Conservation (phyloP, 2,888 invertebrate genomes). For the Chrysotoxum bicinctum region DNA sequence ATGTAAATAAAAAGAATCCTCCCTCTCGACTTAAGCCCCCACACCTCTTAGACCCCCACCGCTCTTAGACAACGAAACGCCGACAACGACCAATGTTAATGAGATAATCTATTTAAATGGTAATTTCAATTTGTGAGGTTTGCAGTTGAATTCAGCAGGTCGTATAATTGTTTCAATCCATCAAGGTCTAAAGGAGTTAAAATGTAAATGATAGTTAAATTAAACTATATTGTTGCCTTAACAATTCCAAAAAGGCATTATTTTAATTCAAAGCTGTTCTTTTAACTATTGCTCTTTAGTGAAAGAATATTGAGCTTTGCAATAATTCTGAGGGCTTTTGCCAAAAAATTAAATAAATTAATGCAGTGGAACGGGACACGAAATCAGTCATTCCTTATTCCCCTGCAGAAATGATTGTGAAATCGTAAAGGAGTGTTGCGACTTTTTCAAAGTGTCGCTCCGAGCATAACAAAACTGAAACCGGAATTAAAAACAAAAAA, state of each 20-base stretch:
- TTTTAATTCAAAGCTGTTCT: constrained; percentile 46
- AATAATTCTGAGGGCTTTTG: constrained; percentile 30
- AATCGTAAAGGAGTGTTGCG: background rate
- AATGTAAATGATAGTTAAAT: constrained; percentile 63
- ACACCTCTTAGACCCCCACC: background rate
- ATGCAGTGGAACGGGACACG: constrained; percentile 44
- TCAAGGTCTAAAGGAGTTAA: constrained; percentile 44
- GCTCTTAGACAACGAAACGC: background rate
- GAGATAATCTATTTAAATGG: constrained; percentile 58
- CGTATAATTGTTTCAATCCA: constrained; percentile 53
- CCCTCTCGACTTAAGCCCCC: background rate
- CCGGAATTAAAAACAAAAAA: constrained; percentile 46
- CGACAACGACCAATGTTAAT: constrained; percentile 27
- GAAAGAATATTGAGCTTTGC: background rate
- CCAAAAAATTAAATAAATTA: constrained; percentile 61
- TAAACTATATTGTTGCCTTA: constrained; percentile 12
- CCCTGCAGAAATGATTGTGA: background rate
- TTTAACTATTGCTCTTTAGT: background rate
- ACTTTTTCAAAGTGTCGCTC: constrained; percentile 40
- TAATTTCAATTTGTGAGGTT: constrained; percentile 46
- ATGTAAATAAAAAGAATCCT: background rate
- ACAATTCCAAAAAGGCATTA: constrained; percentile 16
- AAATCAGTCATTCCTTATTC: background rate
- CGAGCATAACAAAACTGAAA: constrained; percentile 26
- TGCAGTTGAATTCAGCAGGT: constrained; percentile 32